Conservation (phyloP, 2,113 vertebrate genomes). For the Scatophagus argus region DNA sequence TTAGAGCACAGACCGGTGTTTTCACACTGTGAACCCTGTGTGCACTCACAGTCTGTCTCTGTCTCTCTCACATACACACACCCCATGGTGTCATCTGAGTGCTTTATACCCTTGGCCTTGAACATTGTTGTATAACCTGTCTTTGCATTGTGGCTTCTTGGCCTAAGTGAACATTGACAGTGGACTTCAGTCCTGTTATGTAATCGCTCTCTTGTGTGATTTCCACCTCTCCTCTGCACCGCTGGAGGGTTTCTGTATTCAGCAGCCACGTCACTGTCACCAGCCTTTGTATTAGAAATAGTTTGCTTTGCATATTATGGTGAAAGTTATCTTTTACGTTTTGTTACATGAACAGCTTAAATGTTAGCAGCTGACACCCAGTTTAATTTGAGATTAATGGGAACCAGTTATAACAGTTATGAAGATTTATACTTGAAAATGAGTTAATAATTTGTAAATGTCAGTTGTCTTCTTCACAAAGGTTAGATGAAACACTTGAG, state of each 20-base stretch:
- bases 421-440: conserved; percentile 18
- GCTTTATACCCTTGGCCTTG: conserved; percentile 59
- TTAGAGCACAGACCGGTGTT: conserved; percentile 55
- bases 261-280: conserved; percentile 19
- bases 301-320: not conserved
- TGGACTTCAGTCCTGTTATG: conserved; percentile 70
- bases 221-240: conserved; percentile 31
- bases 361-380: conserved; percentile 9
- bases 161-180: conserved; percentile 31
- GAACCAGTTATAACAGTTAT: not conserved
- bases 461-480: conserved; percentile 1
- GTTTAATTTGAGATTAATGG: conserved; percentile 17
- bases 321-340: not conserved
- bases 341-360: not conserved
- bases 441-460: conserved; percentile 23
- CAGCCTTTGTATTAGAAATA: conserved; percentile 5
- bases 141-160: conserved; percentile 53
- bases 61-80: conserved; percentile 23
- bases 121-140: conserved; percentile 72
- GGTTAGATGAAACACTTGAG: conserved; percentile 5
- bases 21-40: conserved; percentile 48
- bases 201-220: conserved; percentile 54
- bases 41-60: conserved; percentile 44
- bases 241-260: conserved; percentile 27
- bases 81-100: conserved; percentile 40